Conservation (phyloP, 2,113 vertebrate genomes). For the Chiloscyllium plagiosum region DNA sequence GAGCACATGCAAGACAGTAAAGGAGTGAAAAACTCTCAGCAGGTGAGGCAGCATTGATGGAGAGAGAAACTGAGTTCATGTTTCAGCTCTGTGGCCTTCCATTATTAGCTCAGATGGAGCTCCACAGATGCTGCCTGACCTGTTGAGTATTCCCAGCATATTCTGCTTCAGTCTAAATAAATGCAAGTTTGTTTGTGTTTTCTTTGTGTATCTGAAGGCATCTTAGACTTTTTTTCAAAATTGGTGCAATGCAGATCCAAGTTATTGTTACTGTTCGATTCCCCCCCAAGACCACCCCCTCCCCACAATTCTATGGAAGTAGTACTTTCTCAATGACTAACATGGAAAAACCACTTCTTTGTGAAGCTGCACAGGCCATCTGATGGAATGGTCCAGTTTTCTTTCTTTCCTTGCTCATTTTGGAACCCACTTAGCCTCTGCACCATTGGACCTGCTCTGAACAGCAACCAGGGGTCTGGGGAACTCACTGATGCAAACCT, state of each 20-base stretch:
- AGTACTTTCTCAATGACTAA: background rate
- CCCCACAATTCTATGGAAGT: background rate
- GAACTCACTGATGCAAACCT: background rate
- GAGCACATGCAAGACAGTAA: background rate
- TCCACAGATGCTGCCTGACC: background rate
- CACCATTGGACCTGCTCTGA: background rate
- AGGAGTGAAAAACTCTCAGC: background rate
- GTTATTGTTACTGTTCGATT: background rate
- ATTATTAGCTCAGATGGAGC: background rate
- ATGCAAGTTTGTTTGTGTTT: background rate
- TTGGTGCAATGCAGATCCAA: background rate
- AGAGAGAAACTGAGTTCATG: background rate
- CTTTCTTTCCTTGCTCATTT: background rate
- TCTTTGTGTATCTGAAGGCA: background rate
- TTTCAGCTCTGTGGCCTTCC: background rate
- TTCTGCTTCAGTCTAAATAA: background rate
- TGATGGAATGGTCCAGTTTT: background rate
- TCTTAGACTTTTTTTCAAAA: background rate
- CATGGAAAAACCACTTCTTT: background rate
- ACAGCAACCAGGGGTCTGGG: background rate
- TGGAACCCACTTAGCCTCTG: background rate
- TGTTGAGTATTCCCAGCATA: background rate
- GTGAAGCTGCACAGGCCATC: background rate
- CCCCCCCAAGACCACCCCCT: background rate
- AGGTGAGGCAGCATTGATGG: background rate